A percentile compares a stretch with the other conserved stretches of the same genome.
Evolutionary conservation across 2,888 invertebrate species (phyloP).

Genomic region (Salticus scenicus): DNA sequence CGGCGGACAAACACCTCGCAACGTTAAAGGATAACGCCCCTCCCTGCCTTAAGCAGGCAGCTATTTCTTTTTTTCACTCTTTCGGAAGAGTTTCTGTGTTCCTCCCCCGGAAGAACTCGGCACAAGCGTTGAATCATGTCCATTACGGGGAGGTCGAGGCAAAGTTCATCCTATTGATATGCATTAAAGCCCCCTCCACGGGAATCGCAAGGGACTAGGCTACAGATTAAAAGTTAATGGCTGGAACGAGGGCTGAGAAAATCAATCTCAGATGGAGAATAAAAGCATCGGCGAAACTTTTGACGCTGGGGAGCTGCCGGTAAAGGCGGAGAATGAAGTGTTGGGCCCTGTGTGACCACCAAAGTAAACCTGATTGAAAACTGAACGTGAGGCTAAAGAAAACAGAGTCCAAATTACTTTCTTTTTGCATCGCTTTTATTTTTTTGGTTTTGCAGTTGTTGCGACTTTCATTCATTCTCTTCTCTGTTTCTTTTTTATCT

Average conservation of each 20-base stretch:
- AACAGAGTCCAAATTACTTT: slow-evolving; percentile 70
- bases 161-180: slow-evolving; percentile 70
- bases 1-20: slow-evolving; percentile 52
- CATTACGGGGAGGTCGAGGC: slow-evolving; percentile 65
- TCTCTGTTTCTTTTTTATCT: slow-evolving; percentile 49
- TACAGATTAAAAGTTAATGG: slow-evolving; percentile 71
- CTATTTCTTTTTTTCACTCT: slow-evolving; percentile 30
- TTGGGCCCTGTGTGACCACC: slow-evolving; percentile 69
- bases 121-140: slow-evolving; percentile 68
- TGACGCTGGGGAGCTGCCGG: slow-evolving; percentile 63
- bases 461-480: slow-evolving; percentile 59
- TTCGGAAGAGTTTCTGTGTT: slow-evolving; percentile 12
- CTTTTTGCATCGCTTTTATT: slow-evolving; percentile 68
- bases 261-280: slow-evolving; percentile 69
- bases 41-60: slow-evolving; percentile 25
- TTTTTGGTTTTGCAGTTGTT: slow-evolving; percentile 27
- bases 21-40: slow-evolving; percentile 38
- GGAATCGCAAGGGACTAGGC: slow-evolving; percentile 58
- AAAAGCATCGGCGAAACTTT: slow-evolving; percentile 69
- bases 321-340: slow-evolving; percentile 70
- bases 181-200: slow-evolving; percentile 69
- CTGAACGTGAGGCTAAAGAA: slow-evolving; percentile 70
- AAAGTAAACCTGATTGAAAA: slow-evolving; percentile 69
- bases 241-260: slow-evolving; percentile 69
- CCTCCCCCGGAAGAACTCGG: slow-evolving; percentile 22